Evolutionary conservation across 2,888 invertebrate genomes (phyloP).

Genomic region (Netelia virgata): DNA sequence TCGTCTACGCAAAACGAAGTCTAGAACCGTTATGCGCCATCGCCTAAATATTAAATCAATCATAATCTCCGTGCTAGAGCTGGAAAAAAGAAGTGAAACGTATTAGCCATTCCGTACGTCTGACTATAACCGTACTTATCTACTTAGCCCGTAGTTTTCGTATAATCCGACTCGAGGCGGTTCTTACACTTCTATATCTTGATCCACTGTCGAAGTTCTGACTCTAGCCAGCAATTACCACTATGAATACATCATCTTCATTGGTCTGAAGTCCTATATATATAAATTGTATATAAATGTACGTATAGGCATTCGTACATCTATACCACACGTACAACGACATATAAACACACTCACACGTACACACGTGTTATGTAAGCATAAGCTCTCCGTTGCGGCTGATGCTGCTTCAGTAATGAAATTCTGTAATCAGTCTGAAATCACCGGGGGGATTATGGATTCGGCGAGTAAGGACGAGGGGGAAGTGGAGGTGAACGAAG

Average conservation of each 20-base stretch:
- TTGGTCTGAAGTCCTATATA: slow-evolving; percentile 28
- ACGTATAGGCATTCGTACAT: slow-evolving; percentile 12
- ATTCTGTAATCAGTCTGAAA: slow-evolving; percentile 67
- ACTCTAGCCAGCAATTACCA: slow-evolving; percentile 57
- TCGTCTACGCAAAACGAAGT: too few relatives aligned
- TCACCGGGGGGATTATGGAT: slow-evolving; percentile 65
- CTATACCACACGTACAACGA: neutral
- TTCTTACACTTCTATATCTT: slow-evolving; percentile 10
- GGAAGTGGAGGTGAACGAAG: slow-evolving; percentile 12
- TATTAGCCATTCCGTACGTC: neutral
- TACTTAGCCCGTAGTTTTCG: slow-evolving; percentile 37
- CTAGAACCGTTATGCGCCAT: too few relatives aligned
- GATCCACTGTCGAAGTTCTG: slow-evolving; percentile 53
- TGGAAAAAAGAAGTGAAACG: neutral
- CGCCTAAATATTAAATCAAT: neutral
- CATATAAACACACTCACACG: neutral
- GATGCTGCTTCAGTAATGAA: slow-evolving; percentile 66
- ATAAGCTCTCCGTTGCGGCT: slow-evolving; percentile 25
- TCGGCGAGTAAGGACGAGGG: slow-evolving; percentile 19
- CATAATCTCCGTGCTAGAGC: too few relatives aligned
- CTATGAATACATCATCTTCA: slow-evolving; percentile 56
- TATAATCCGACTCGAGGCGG: slow-evolving; percentile 31
- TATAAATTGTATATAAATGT: slow-evolving; percentile 2
- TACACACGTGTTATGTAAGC: slow-evolving; percentile 36
- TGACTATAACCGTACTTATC: slow-evolving; percentile 38